Percentiles rank a stretch among this genome's conserved stretches.
phyloP scores from a whole-genome alignment of 2,113 vertebrate genomes.

The Rhynchomys soricoides region DNA sequence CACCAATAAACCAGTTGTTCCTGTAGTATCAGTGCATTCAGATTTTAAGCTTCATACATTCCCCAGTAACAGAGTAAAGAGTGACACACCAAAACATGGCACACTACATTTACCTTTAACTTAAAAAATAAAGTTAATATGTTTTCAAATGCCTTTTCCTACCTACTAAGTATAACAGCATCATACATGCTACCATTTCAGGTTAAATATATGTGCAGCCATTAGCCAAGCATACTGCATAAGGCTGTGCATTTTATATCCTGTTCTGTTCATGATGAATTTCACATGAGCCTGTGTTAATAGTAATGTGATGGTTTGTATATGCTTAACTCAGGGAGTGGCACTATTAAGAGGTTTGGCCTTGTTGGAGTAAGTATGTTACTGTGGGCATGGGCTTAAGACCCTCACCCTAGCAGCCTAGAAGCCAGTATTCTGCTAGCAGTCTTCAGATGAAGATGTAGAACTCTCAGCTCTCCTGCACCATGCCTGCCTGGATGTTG shows the following conservation, averaged over 20 bases:
- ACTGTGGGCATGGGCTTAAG: too few relatives aligned
- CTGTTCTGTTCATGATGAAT: neutral
- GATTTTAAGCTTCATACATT: constrained; percentile 11
- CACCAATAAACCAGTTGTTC: neutral
- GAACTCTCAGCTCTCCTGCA: too few relatives aligned
- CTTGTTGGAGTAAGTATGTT: too few relatives aligned
- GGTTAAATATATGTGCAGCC: neutral
- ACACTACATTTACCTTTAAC: neutral
- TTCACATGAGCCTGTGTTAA: neutral
- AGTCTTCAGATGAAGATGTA: too few relatives aligned
- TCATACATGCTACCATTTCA: neutral
- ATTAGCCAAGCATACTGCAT: neutral
- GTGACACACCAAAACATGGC: neutral
- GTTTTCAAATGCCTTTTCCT: neutral
- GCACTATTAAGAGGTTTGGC: too few relatives aligned
- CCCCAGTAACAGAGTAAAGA: neutral
- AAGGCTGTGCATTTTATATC: neutral
- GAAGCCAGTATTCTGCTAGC: too few relatives aligned
- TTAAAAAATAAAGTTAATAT: constrained; percentile 10
- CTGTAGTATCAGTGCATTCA: neutral
- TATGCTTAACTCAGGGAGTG: too few relatives aligned
- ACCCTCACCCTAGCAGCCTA: too few relatives aligned
- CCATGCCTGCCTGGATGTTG: too few relatives aligned
- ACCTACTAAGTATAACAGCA: neutral
- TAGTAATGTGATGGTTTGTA: too few relatives aligned